These are phyloP conservation scores for Aplochiton taeniatus DNA, from an alignment of 2,797 vertebrate species.

Conservation along the genomic window DNA sequence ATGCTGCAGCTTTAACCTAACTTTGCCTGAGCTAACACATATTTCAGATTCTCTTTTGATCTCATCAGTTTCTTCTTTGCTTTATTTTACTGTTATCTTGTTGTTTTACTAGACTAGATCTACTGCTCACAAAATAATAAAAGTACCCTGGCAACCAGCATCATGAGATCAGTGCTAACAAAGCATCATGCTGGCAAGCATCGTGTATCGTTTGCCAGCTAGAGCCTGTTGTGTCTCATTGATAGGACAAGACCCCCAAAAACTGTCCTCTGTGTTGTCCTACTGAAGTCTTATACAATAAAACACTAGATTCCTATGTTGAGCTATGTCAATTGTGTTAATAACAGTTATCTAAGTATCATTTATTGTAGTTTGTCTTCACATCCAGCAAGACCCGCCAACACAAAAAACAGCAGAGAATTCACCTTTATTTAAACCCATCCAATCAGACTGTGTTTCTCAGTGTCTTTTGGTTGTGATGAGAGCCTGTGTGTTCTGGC, in stretches of 20 bases:
- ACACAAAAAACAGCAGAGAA: conserved; percentile 4
- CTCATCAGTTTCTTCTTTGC: conserved; percentile 18
- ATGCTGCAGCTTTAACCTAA: background rate
- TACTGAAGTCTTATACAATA: conserved; percentile 43
- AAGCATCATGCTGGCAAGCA: conserved; percentile 31
- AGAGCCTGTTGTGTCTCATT: conserved; percentile 17
- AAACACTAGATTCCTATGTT: conserved; percentile 7
- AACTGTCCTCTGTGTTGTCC: conserved; percentile 29
- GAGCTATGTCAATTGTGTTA: conserved; percentile 19
- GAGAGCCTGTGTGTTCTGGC: conserved; percentile 40
- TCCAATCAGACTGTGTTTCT: conserved; percentile 29
- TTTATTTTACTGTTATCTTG: conserved; percentile 37
- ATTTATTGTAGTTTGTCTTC: too few relatives aligned
- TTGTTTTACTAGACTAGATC: conserved; percentile 17
- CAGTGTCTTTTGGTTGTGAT: conserved; percentile 12
- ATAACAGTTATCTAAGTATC: conserved; percentile 19
- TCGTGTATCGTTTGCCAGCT: conserved; percentile 27
- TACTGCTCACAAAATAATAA: conserved; percentile 22
- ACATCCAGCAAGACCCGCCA: background rate
- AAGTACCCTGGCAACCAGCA: conserved; percentile 8
- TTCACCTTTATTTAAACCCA: conserved; percentile 1
- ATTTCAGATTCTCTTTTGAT: conserved; percentile 9
- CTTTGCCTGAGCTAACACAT: conserved; percentile 13
- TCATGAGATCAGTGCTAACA: conserved; percentile 28
- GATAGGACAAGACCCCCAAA: conserved; percentile 34